Conservation (phyloP, 2,113 vertebrate genomes). For the Galbula dea region DNA sequence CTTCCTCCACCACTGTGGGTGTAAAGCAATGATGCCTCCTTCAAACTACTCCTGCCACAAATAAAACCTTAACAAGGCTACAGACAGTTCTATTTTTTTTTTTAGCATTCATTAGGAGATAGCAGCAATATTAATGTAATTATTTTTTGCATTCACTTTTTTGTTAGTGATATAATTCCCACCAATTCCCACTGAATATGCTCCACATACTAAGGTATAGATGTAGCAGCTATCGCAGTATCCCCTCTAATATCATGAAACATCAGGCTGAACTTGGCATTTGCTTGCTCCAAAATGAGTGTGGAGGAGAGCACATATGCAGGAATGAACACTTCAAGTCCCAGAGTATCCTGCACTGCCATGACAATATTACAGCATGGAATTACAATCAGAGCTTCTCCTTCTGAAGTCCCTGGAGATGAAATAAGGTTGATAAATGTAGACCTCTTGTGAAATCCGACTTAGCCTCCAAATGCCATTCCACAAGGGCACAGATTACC, state of each 20-base stretch:
- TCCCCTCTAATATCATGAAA: background rate
- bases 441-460: background rate
- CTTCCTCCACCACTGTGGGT: background rate
- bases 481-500: background rate
- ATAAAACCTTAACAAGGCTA: background rate
- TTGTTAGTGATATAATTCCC: background rate
- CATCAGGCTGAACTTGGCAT: background rate
- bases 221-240: background rate
- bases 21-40: background rate
- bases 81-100: background rate
- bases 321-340: background rate
- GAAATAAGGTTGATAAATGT: rapidly evolving
- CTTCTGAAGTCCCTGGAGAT: background rate
- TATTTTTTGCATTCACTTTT: background rate
- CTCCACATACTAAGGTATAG: background rate
- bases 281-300: background rate
- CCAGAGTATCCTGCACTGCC: background rate
- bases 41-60: background rate
- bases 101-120: background rate
- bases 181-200: background rate
- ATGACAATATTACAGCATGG: background rate
- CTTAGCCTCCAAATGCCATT: background rate
- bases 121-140: background rate
- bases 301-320: background rate
- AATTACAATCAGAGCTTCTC: background rate